Percentiles rank a stretch among this genome's conserved stretches.
These are phyloP conservation scores for Pomphorhynchus laevis DNA, from an alignment of 1,140 invertebrate species.

Conservation along the genomic window DNA sequence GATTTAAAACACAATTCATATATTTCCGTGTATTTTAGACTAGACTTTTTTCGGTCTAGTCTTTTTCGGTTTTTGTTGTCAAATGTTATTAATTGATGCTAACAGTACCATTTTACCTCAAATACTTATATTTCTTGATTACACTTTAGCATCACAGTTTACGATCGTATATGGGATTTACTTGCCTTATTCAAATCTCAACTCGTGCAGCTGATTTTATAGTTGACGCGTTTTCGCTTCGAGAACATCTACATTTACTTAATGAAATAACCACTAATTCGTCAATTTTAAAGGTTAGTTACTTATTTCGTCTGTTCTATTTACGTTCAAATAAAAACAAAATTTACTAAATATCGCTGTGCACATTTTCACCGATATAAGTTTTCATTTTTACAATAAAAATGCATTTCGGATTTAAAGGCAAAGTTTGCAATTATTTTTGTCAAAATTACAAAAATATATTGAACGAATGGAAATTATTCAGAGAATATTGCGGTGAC, in stretches of 20 bases:
- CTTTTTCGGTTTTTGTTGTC: neutral
- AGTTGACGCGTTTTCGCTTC: constrained; percentile 43
- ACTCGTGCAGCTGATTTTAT: constrained; percentile 49
- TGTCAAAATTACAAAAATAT: too few species aligned
- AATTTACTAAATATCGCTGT: too few species aligned
- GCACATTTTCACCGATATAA: too few species aligned
- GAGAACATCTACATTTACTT: constrained; percentile 39
- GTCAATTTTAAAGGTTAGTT: constrained; percentile 41
- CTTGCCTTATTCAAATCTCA: constrained; percentile 72
- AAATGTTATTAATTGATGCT: neutral
- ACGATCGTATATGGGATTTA: constrained; percentile 38
- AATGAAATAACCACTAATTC: constrained; percentile 71
- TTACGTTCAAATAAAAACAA: neutral
- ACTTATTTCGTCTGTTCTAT: constrained; percentile 1
- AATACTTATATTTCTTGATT: constrained; percentile 5
- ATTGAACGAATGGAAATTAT: too few species aligned
- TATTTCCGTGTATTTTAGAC: neutral
- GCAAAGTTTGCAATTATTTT: too few species aligned
- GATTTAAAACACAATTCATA: neutral
- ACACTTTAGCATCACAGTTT: constrained; percentile 36
- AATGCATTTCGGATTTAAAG: too few species aligned
- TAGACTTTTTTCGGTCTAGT: neutral
- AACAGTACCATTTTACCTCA: neutral
- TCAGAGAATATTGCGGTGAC: too few species aligned
- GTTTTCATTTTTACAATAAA: too few species aligned